These are phyloP conservation scores for Zaprionus bogoriensis DNA, from an alignment of 2,888 invertebrate genomes.

Conservation along the genomic window DNA sequence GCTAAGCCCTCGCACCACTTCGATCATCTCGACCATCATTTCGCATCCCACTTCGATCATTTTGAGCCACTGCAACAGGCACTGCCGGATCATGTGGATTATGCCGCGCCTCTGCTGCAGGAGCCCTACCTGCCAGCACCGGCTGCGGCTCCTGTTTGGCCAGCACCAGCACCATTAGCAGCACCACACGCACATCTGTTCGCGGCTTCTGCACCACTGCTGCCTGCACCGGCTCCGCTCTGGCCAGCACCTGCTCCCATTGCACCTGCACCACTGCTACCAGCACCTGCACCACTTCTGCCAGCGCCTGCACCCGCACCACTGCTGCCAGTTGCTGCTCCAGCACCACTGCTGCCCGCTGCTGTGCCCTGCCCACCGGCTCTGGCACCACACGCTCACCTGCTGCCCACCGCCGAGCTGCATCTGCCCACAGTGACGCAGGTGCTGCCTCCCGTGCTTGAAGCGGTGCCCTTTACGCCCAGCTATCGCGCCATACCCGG, in stretches of 20 bases:
- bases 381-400: slow-evolving; percentile 39
- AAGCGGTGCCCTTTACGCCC: slow-evolving; percentile 69
- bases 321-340: slow-evolving; percentile 24
- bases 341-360: slow-evolving; percentile 24
- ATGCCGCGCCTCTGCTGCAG: slow-evolving; percentile 40
- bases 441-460: slow-evolving; percentile 60
- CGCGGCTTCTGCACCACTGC: slow-evolving; percentile 3
- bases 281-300: slow-evolving; percentile 10
- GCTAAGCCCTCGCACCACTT: slow-evolving; percentile 74
- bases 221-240: slow-evolving; percentile 19
- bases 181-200: neutral
- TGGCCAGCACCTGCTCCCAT: slow-evolving; percentile 26
- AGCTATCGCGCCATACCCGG: slow-evolving; percentile 79
- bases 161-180: slow-evolving; percentile 17
- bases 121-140: slow-evolving; percentile 33
- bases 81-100: slow-evolving; percentile 65
- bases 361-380: slow-evolving; percentile 34
- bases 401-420: slow-evolving; percentile 52
- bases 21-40: slow-evolving; percentile 53
- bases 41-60: slow-evolving; percentile 43
- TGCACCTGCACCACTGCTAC: slow-evolving; percentile 8
- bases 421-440: slow-evolving; percentile 60
- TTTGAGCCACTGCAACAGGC: slow-evolving; percentile 23
- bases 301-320: slow-evolving; percentile 26
- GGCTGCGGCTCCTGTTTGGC: slow-evolving; percentile 23